These are phyloP conservation scores for Erebia epiphron DNA, from an alignment of 2,888 invertebrate species.

Conservation along the genomic window DNA sequence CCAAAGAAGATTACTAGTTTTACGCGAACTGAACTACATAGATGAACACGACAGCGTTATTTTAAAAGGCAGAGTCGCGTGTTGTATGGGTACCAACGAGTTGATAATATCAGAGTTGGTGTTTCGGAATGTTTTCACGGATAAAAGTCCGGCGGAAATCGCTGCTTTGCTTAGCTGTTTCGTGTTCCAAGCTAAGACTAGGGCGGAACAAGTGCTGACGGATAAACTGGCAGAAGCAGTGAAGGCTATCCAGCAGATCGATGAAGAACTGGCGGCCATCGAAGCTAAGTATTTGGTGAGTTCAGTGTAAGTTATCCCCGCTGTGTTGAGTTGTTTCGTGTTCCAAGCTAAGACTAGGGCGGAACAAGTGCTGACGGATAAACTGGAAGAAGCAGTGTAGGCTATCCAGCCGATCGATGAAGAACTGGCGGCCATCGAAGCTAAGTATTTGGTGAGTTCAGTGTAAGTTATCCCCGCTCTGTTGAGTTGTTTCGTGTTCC, in stretches of 20 bases:
- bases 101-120: constrained; percentile 97
- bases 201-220: constrained; percentile 82
- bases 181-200: constrained; percentile 94
- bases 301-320: background rate
- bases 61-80: constrained; percentile 74
- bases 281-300: constrained; percentile 86
- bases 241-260: constrained; percentile 86
- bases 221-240: constrained; percentile 85
- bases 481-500: constrained; percentile 94
- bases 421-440: constrained; percentile 86
- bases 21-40: constrained; percentile 88
- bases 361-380: constrained; percentile 82
- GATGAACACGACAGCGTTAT: constrained; percentile 77
- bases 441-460: constrained; percentile 80
- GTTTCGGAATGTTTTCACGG: constrained; percentile 93
- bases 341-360: constrained; percentile 91
- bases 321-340: constrained; percentile 89
- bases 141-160: constrained; percentile 94
- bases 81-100: constrained; percentile 86
- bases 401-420: constrained; percentile 87
- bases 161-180: constrained; percentile 96
- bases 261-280: constrained; percentile 84
- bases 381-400: constrained; percentile 85
- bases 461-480: background rate
- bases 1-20: constrained; percentile 88